Evolutionary conservation across 53 echinoderm and acorn worm species (phyloP).

Genomic region (Hippasteria phrygiana): DNA sequence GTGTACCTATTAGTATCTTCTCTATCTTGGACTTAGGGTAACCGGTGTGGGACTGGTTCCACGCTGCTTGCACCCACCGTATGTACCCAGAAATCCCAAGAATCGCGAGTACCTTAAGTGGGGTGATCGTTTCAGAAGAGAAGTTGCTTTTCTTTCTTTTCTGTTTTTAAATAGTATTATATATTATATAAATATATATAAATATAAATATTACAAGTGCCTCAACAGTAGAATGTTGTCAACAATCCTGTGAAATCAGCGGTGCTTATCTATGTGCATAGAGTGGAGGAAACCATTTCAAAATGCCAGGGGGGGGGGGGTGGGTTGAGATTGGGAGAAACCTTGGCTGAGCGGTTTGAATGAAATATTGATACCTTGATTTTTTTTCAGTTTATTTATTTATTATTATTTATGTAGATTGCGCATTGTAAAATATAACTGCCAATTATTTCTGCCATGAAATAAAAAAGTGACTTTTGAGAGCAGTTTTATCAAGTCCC

Average conservation of each 20-base stretch:
- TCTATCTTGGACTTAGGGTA: slow-evolving; percentile 29
- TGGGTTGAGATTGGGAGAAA: neutral
- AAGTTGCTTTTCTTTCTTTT: neutral
- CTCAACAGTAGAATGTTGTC: slow-evolving; percentile 46
- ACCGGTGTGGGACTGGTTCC: neutral
- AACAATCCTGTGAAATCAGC: slow-evolving; percentile 36
- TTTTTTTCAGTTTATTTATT: too few species aligned
- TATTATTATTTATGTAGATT: too few species aligned
- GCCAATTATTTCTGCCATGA: too few species aligned
- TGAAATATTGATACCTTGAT: too few species aligned
- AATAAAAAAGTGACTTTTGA: too few species aligned
- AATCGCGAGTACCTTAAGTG: neutral
- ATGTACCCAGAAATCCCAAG: neutral
- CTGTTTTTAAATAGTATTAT: slow-evolving; percentile 48
- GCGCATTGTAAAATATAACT: too few species aligned
- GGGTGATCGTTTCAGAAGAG: neutral
- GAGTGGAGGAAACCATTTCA: neutral
- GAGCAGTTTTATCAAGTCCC: too few species aligned
- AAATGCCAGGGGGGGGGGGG: neutral
- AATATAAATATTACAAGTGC: slow-evolving; percentile 57
- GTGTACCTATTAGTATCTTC: slow-evolving; percentile 3
- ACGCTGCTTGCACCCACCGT: slow-evolving; percentile 29
- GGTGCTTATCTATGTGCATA: slow-evolving; percentile 55
- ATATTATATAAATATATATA: slow-evolving; percentile 66
- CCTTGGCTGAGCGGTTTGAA: neutral